Base-by-base conservation (phyloP, 30 jellyfish, hydroid and myxozoan genomes). In the Hydra vulgaris region DNA sequence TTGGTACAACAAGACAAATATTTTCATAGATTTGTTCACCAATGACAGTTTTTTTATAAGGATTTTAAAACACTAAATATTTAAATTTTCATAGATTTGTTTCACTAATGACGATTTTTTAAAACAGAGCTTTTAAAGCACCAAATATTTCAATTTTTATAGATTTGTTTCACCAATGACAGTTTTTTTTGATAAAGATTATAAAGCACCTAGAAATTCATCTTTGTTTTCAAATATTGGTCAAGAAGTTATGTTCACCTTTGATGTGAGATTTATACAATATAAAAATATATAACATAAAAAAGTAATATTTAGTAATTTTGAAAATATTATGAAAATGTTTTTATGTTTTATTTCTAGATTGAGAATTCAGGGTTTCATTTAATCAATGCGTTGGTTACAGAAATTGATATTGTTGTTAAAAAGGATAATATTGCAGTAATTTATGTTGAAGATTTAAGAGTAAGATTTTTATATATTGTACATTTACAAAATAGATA, bases 291-390 rank as follows among this genome's bases (percentile, higher is more conserved):
- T n/a, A n/a, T n/a, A n/a, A n/a, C n/a, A n/a, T n/a, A n/a, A n/a
- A n/a, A n/a, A n/a, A n/a, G n/a, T n/a, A n/a, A n/a, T n/a, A n/a
- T n/a, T n/a, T n/a, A 40, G 61, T 3, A 40, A 40, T 40, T 40
- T 40, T 40, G 61, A 40, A 3, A 3, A 5, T 40, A 40, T 40
- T 40, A 40, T 40, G 5, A 40, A 5, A 40, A 3, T 5, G 61
- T 3, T 3, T 40, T 40, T 5, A 12, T 40, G 61, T 40, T 40
- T 40, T 22, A 0, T 26, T 25, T 78, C 26, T 23, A 78, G 85
- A 77, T 78, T 19, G 79, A 78, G 69, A 78, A 78, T 78, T 52
- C 80, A 15, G 85, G 85, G 20, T 53, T 53, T 21, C 24, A 23
- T 15, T 52, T 18, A 12, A 76, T 78, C 21, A 23, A 61, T 19